phyloP scores from a whole-genome alignment of 2,113 vertebrate species.

The Lasiurus cinereus region DNA sequence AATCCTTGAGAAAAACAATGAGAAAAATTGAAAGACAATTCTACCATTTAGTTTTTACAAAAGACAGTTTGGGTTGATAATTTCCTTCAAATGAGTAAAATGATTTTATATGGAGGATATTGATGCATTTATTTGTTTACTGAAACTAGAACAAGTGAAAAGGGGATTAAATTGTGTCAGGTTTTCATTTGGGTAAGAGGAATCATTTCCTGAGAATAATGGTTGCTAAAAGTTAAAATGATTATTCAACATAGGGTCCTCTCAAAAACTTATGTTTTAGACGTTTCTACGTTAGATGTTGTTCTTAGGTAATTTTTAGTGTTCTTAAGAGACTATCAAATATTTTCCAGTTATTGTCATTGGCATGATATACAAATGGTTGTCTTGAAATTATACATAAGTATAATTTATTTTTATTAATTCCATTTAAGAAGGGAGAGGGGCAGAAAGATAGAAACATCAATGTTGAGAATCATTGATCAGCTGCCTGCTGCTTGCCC shows the following conservation, averaged over 20 bases:
- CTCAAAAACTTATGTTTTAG: background rate
- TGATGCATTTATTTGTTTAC: conserved; percentile 12
- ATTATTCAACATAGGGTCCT: background rate
- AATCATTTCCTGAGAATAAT: conserved; percentile 15
- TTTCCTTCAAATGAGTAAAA: background rate
- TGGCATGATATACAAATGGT: background rate
- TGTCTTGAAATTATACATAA: background rate
- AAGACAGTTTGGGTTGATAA: background rate
- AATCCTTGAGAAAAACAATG: background rate
- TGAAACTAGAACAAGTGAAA: conserved; percentile 32
- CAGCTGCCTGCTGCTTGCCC: too few species aligned
- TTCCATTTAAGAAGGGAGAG: too few species aligned
- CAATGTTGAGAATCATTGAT: too few species aligned
- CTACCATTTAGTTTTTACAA: background rate
- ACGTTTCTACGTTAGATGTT: background rate
- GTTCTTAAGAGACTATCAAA: background rate
- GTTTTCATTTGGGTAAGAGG: conserved; percentile 16
- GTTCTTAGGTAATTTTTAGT: conserved; percentile 12
- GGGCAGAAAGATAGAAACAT: too few species aligned
- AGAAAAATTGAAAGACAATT: background rate
- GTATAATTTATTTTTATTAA: too few species aligned
- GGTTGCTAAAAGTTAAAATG: conserved; percentile 52
- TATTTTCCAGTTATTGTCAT: conserved; percentile 34
- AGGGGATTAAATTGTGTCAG: background rate
- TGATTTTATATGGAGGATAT: background rate